Evolutionary conservation across 1,140 invertebrate genomes (phyloP), one percentile per base, ranked within the genome.

Genomic region (Drosophila tropicalis): DNA sequence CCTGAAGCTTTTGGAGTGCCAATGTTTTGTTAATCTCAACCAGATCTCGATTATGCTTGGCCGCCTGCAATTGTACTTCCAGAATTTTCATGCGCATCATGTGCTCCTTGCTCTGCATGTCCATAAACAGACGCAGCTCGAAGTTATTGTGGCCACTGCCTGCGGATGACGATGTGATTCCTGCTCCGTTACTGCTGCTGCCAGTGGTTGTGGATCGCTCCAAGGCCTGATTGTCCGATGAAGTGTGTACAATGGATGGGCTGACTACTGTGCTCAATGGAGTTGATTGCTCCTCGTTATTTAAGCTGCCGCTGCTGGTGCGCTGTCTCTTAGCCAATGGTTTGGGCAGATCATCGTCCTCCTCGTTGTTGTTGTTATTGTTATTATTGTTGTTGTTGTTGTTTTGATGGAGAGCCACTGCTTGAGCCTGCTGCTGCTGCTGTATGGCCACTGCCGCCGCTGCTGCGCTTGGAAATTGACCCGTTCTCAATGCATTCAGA

Each of bases 61-160:
- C 91, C 58, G 90, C 85, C 79, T 92, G 90, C 73, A 92, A 65
- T 72, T 92, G 91, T 47, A 91, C 90, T 69, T 92, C 91, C 29
- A 92, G 77, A 58, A 92, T 92, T 40, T 90, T 85, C 91, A 92
- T 92, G 66, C 91, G 90, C 83, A 92, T 79, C 75, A 90, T 80
- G 61, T 92, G 91, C 79, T 92, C 91, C 76, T 92, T 92, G 71
- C 76, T 86, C 75, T 92, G 91, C 91, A 92, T 92, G 19, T 92
- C 91, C 91, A 92, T 91, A 55, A 92, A 91, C 58, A 79, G 40
- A n/a, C 87, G 79, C 65, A 91, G 47, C 58, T 92, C 90, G 3
- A 85, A 79, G 15, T 80, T 79, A 41, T 57, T 81, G 2, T 19
- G 44, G 44, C 44, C 19, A 51, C 22, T 51, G 10, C 9, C 19